These are phyloP conservation scores for Pteropus rufus DNA, from an alignment of 2,797 vertebrate species.

Conservation along the genomic window DNA sequence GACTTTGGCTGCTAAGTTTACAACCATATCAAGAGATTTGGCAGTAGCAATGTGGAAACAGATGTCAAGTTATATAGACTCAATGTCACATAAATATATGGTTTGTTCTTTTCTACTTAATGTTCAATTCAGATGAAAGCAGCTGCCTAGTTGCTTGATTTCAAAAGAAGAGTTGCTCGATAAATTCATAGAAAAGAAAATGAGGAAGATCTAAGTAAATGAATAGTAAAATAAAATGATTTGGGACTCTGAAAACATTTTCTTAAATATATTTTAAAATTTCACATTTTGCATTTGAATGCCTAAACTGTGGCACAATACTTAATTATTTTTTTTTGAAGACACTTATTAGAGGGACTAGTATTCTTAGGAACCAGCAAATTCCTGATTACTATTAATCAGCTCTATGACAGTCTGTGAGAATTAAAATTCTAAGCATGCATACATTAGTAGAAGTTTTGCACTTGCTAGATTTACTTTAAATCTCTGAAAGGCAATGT, in stretches of 20 bases:
- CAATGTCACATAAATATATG: neutral
- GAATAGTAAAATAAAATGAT: neutral
- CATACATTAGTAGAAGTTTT: neutral
- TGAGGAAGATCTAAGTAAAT: neutral
- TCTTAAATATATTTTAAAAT: neutral
- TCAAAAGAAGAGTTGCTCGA: neutral
- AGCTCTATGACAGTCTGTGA: neutral
- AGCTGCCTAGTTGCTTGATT: neutral
- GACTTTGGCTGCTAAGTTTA: neutral
- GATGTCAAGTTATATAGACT: conserved; percentile 23
- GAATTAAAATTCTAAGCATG: neutral
- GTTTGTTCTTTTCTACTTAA: neutral
- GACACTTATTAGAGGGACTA: neutral
- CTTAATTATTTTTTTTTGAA: neutral
- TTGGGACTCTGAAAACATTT: conserved; percentile 13
- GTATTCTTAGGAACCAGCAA: neutral
- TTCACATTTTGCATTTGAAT: neutral
- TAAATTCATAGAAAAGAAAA: neutral
- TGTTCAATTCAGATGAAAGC: neutral
- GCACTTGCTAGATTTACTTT: neutral
- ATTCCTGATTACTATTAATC: neutral
- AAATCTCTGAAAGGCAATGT: neutral
- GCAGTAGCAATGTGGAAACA: neutral
- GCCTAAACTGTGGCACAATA: neutral
- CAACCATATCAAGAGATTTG: neutral